These are phyloP conservation scores for Hemiscyllium ocellatum DNA, from an alignment of 2,113 vertebrate genomes.

Conservation along the genomic window DNA sequence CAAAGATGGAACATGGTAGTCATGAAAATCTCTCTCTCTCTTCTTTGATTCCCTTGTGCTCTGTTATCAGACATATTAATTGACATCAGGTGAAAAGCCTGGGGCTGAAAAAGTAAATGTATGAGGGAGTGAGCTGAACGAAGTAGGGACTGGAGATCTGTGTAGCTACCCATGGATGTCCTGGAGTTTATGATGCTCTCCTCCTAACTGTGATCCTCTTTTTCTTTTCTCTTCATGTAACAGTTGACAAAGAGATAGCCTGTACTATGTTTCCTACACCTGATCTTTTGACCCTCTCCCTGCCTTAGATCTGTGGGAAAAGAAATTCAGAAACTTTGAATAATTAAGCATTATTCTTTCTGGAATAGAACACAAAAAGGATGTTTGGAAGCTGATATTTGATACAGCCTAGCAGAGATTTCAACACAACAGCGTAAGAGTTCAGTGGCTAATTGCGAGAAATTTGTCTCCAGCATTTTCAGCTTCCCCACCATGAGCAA, in stretches of 20 bases:
- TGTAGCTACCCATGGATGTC: neutral
- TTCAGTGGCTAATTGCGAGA: neutral
- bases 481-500: neutral
- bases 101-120: neutral
- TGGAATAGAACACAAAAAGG: neutral
- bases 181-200: neutral
- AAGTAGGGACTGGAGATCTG: neutral
- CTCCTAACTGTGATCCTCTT: neutral
- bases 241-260: neutral
- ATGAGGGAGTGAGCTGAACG: neutral
- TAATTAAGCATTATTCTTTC: neutral
- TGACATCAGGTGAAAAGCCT: neutral
- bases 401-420: neutral
- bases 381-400: neutral
- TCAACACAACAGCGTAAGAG: neutral
- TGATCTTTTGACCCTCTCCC: neutral
- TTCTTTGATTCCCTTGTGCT: neutral
- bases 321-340: neutral
- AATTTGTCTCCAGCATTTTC: neutral
- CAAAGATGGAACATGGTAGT: neutral
- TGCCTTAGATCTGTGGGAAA: neutral
- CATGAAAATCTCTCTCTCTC: neutral
- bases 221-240: neutral
- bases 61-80: neutral
- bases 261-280: neutral